Evolutionary conservation across 64 coral and sea anemone genomes (phyloP), one percentile per base, ranked within the genome.

Genomic region (Actinia equina): DNA sequence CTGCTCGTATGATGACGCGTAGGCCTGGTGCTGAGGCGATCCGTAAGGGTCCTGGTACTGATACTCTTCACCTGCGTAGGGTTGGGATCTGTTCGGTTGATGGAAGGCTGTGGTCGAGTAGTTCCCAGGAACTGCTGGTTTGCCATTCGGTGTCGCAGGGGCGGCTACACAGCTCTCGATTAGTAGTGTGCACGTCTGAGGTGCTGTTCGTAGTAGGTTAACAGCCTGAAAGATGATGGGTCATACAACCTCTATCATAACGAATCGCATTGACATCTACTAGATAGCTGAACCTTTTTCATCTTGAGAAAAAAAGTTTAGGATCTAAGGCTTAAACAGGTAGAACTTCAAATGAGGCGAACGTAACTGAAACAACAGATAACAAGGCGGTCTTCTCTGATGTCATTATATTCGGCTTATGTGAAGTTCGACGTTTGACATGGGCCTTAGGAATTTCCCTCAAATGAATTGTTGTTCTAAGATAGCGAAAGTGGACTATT

Each of bases 131-230:
- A 92, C 80, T 43, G 78, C 90, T 54, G 90, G 90, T 79, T 92
- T 92, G 0, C 90, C 90, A 30, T 92, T 92, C 20, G 90, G 90
- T 10, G 90, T 92, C 6, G 90, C 90, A 6, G 90, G 90, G 26
- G 90, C 61, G 3, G 90, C 90, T 20, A 92, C 85, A 59, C 90
- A 92, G 90, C 90, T 92, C 43, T 92, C 90, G 61, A 92, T 92
- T 51, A 92, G 46, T 44, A 92, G 62, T 10, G 86, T 87, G n/a
- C 90, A 92, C 22, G 86, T 85, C 51, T 92, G 85, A 69, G 90
- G 90, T 12, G 90, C 90, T 71, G 90, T 92, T 63, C 90, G 85
- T 23, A 92, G 62, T 70, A 92, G 79, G 53, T 92, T 92, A 53
- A 92, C 90, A 44, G 90, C 90, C 90, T 92, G 9, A 45, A 87